These are phyloP conservation scores for Dromius quadrimaculatus DNA, from an alignment of 2,888 invertebrate genomes.

Conservation along the genomic window DNA sequence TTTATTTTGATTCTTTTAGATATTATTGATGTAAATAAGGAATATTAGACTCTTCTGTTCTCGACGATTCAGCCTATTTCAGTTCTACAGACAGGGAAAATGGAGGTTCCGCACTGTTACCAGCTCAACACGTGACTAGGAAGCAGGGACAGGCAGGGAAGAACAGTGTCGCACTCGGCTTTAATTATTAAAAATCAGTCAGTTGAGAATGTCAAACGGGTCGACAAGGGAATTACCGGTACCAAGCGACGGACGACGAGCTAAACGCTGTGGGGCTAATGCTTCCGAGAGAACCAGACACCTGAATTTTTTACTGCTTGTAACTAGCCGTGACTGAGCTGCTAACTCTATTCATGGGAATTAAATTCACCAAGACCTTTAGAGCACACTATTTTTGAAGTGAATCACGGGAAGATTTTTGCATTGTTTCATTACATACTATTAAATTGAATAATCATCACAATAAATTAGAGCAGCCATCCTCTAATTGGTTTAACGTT, in stretches of 20 bases:
- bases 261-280: constrained; percentile 39
- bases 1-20: too few species aligned
- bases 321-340: constrained; percentile 23
- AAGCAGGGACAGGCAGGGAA: constrained; percentile 7
- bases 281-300: constrained; percentile 5
- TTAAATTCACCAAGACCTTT: not conserved
- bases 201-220: constrained; percentile 52
- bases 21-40: too few species aligned
- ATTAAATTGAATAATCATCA: too few species aligned
- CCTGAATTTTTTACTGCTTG: constrained; percentile 19
- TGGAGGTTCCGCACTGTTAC: constrained; percentile 50
- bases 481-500: too few species aligned
- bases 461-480: too few species aligned
- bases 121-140: constrained; percentile 49
- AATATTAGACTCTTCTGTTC: too few species aligned
- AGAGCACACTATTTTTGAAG: not conserved
- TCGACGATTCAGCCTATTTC: too few species aligned
- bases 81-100: too few species aligned
- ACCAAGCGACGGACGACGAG: constrained; percentile 16
- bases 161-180: constrained; percentile 48
- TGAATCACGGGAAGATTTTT: too few species aligned
- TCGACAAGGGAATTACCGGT: constrained; percentile 39
- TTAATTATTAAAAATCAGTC: constrained; percentile 53
- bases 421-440: too few species aligned
- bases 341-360: constrained; percentile 12